A percentile compares a stretch with the other conserved stretches of the same genome.
Evolutionary conservation across 1,140 invertebrate species (phyloP).

Genomic region (Calliopsis andreniformis): DNA sequence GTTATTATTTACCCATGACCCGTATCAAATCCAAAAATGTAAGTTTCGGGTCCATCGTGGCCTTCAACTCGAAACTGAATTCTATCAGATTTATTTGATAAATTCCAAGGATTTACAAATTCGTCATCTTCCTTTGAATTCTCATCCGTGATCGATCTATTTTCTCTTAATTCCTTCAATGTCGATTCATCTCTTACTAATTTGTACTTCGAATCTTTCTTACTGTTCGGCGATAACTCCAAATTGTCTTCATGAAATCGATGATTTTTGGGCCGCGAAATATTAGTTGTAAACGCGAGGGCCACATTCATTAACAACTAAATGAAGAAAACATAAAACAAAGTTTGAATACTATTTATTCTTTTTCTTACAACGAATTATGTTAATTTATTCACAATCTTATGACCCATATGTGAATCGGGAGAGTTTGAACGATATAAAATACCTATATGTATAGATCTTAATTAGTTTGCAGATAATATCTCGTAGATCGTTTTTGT

Average conservation of each 20-base stretch:
- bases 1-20: slow-evolving; percentile 87
- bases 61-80: slow-evolving; percentile 85
- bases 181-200: not conserved
- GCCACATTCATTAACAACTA: slow-evolving; percentile 10
- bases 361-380: no score
- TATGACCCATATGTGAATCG: no score
- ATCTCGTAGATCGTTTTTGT: no score
- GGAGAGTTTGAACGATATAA: no score
- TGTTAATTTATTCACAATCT: no score
- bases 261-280: not conserved
- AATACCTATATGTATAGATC: no score
- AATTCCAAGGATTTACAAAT: not conserved
- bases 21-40: slow-evolving; percentile 93
- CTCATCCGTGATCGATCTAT: not conserved
- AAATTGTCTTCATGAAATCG: not conserved
- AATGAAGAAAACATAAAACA: not conserved
- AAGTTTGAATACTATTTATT: no score
- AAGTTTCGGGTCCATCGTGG: slow-evolving; percentile 90
- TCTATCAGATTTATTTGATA: slow-evolving; percentile 70
- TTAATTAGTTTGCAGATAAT: no score
- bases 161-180: not conserved
- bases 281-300: not conserved
- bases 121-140: not conserved
- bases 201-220: not conserved
- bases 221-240: not conserved